Conservation (phyloP, 2,113 vertebrate genomes). For the Rattus rattus region DNA sequence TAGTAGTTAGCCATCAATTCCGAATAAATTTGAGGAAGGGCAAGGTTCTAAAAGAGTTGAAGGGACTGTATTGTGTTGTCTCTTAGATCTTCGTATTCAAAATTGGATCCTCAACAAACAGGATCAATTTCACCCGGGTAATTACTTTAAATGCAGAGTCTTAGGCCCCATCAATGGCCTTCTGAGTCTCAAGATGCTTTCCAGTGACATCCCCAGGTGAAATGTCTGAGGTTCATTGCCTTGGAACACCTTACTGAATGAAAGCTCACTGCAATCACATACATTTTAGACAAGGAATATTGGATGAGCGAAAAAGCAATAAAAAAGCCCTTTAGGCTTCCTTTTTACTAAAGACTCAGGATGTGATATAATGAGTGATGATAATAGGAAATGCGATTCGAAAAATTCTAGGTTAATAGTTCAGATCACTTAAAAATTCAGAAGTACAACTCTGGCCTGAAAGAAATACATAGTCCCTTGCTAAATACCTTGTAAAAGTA, state of each 20-base stretch:
- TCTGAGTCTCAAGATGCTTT: background rate
- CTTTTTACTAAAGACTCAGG: conserved; percentile 12
- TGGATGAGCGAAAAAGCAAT: background rate
- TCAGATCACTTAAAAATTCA: background rate
- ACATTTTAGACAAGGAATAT: background rate
- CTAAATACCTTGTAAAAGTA: background rate
- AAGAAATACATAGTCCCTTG: background rate
- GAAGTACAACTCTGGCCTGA: background rate
- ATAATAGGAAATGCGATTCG: background rate
- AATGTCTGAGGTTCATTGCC: background rate
- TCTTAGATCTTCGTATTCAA: background rate
- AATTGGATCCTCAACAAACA: background rate
- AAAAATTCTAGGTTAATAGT: conserved; percentile 18
- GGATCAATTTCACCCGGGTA: too few relatives aligned
- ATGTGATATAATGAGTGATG: background rate
- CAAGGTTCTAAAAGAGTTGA: background rate
- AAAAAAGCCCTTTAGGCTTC: background rate
- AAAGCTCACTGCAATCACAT: background rate
- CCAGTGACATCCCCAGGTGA: background rate
- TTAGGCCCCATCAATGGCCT: too few relatives aligned
- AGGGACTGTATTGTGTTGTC: background rate
- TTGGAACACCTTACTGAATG: background rate
- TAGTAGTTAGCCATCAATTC: background rate
- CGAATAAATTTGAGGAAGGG: background rate
- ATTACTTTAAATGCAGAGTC: background rate